Evolutionary conservation across 2,113 vertebrate species (phyloP), one percentile per base, ranked within the genome.

Genomic region (Passer montanus): DNA sequence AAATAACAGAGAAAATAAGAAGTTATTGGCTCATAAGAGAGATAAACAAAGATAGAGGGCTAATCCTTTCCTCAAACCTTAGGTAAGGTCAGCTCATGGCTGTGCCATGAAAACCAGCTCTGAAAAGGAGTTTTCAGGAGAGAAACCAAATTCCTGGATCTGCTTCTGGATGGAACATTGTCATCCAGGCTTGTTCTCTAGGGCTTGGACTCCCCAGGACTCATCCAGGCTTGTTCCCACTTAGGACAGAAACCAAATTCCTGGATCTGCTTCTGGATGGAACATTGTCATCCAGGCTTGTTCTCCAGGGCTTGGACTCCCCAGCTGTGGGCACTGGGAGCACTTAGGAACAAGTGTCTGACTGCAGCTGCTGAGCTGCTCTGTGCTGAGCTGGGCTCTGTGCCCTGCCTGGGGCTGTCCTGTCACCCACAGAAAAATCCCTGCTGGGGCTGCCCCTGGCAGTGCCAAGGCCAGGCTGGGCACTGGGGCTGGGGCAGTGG

Each of bases 401-500:
- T 30, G 50, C 50, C 50, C 50, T 52, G 50, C 52, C 52, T 31
- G 52, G 28, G 16, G 52, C 52, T 55, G 28, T 26, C 39, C 63
- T 11, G 4, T 5, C 33, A 2, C 3, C 41, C 59, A 5, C 49
- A 5, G 2, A 0, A 15, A 60, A 27, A 30, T 8, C 39, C 28
- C 55, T 30, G 15, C 5, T 85, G 74, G 1, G 73, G 74, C 64
- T 70, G 64, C 31, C 35, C 35, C 85, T 66, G 39, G 27, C 1
- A 66, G 31, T 58, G 31, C 43, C 86, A 1, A 9, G 43, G 58
- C 56, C n/a, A 35, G 85, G 50, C 0, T 81, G 76, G 76, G 13
- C 10, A 63, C 0, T 19, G 10, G 56, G 49, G 9, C 11, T 3
- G 56, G 44, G 52, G 11, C 27, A 10, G 37, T 6, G 60, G 50